Evolutionary conservation across 1,140 invertebrate species (phyloP).

Genomic region (Phenacoccus solenopsis): DNA sequence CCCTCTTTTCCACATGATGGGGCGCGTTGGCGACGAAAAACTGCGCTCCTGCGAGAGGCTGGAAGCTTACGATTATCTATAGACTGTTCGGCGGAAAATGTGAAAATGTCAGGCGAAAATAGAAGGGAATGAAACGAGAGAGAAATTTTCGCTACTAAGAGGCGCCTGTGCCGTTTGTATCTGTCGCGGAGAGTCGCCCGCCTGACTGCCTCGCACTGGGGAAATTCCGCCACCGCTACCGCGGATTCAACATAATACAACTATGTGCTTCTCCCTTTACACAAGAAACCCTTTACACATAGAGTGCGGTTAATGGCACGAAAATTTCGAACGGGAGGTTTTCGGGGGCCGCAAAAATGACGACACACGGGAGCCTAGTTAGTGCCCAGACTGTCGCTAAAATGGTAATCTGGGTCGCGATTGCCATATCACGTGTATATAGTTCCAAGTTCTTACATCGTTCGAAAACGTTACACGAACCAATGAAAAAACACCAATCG

Average conservation of each 20-base stretch:
- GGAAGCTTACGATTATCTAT: background rate
- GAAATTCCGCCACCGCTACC: background rate
- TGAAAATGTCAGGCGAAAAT: background rate
- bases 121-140: background rate
- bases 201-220: conserved; percentile 4
- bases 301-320: conserved; percentile 11
- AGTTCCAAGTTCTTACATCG: background rate
- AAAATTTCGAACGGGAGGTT: conserved; percentile 6
- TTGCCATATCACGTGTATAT: conserved; percentile 8
- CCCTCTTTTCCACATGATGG: background rate
- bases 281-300: conserved; percentile 9
- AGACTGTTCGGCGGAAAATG: background rate
- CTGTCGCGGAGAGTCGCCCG: conserved; percentile 11
- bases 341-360: conserved; percentile 7
- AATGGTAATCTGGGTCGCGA: conserved; percentile 13
- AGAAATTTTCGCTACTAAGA: conserved; percentile 5
- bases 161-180: conserved; percentile 15
- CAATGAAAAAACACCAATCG: no score
- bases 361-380: conserved; percentile 15
- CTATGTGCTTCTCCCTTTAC: background rate
- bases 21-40: background rate
- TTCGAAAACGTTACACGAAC: no score
- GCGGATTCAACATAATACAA: background rate
- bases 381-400: conserved; percentile 8
- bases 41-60: background rate